phyloP scores from a whole-genome alignment of 2,113 vertebrate species.

The Raja brachyura region DNA sequence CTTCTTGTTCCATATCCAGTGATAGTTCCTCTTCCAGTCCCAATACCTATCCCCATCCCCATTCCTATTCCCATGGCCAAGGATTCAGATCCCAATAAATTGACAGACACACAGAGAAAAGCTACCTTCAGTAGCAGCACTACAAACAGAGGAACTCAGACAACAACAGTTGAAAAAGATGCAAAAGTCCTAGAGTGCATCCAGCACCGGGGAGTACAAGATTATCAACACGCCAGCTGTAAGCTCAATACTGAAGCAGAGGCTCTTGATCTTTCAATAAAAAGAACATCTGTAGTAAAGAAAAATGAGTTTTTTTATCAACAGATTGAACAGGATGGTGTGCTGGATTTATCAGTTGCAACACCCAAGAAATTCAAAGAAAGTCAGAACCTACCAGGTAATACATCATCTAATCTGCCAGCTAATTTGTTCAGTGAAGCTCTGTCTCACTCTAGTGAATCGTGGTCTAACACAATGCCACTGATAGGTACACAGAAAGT shows the following conservation, averaged over 20 bases:
- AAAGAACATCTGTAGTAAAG: slow-evolving; percentile 58
- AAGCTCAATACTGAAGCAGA: slow-evolving; percentile 74
- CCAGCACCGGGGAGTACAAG: slow-evolving; percentile 55
- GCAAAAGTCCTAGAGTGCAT: slow-evolving; percentile 57
- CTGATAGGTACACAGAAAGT: slow-evolving; percentile 56
- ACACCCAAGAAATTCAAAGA: slow-evolving; percentile 60
- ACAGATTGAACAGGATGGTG: slow-evolving; percentile 75
- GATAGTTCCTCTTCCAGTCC: slow-evolving; percentile 86
- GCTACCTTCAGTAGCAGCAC: slow-evolving; percentile 54
- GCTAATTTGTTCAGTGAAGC: slow-evolving; percentile 44
- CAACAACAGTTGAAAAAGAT: slow-evolving; percentile 63
- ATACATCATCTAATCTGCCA: slow-evolving; percentile 40
- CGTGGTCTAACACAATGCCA: slow-evolving; percentile 47
- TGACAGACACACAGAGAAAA: slow-evolving; percentile 59
- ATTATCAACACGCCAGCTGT: slow-evolving; percentile 63
- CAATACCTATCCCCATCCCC: slow-evolving; percentile 84
- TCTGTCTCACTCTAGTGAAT: slow-evolving; percentile 47
- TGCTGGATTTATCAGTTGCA: slow-evolving; percentile 79
- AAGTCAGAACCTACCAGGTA: slow-evolving; percentile 43
- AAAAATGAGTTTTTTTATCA: slow-evolving; percentile 54
- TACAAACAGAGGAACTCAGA: slow-evolving; percentile 78
- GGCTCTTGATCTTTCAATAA: slow-evolving; percentile 84
- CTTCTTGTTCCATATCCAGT: slow-evolving; percentile 88
- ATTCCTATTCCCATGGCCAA: slow-evolving; percentile 75
- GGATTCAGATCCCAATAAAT: slow-evolving; percentile 66